These are phyloP conservation scores for Neostethus bicornis DNA, from an alignment of 2,797 vertebrate genomes.

Conservation along the genomic window DNA sequence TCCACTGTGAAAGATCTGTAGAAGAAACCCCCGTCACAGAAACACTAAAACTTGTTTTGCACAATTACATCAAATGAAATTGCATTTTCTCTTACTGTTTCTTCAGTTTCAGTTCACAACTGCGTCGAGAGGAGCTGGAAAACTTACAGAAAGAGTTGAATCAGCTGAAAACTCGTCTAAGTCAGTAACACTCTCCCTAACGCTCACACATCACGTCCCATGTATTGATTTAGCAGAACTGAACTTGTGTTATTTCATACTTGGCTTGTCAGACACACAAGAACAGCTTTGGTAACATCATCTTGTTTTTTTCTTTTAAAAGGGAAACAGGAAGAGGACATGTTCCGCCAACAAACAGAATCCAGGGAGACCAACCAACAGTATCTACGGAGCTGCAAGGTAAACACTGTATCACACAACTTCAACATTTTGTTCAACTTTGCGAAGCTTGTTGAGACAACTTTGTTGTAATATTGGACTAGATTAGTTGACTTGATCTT, in stretches of 20 bases:
- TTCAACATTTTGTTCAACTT: background rate
- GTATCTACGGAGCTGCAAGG: slow-evolving; percentile 78
- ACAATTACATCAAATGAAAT: background rate
- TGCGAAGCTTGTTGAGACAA: no score
- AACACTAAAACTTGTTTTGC: no score
- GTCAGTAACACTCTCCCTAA: slow-evolving; percentile 69
- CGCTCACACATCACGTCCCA: background rate
- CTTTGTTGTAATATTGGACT: background rate
- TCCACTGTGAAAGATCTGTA: slow-evolving; percentile 1
- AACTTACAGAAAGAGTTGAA: slow-evolving; percentile 82
- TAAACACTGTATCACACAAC: slow-evolving; percentile 28
- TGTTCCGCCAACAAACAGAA: slow-evolving; percentile 77
- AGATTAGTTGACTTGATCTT: no score
- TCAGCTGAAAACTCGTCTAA: slow-evolving; percentile 78
- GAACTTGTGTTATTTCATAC: slow-evolving; percentile 27
- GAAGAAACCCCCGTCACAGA: background rate
- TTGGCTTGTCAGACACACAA: slow-evolving; percentile 29
- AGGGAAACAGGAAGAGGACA: slow-evolving; percentile 81
- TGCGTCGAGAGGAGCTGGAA: slow-evolving; percentile 80
- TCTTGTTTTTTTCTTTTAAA: slow-evolving; percentile 27
- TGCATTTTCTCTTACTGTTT: background rate
- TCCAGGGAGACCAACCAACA: slow-evolving; percentile 77
- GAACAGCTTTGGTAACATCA: slow-evolving; percentile 30
- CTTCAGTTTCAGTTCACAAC: slow-evolving; percentile 77
- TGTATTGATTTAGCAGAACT: slow-evolving; percentile 27